Evolutionary conservation across 1,140 invertebrate species (phyloP).

Genomic region (Pectinophora gossypiella): DNA sequence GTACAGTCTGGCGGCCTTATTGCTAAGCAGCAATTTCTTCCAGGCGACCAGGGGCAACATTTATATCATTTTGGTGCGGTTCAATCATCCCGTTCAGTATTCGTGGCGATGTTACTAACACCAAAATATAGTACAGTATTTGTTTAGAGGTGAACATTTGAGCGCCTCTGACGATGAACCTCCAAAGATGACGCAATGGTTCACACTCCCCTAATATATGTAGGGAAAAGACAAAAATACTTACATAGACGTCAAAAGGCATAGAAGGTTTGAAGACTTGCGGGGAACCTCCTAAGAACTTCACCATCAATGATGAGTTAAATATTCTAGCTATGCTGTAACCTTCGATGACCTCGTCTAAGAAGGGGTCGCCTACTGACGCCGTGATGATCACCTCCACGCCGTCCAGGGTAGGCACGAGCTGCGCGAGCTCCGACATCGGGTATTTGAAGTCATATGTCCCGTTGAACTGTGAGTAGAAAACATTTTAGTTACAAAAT

Average conservation of each 20-base stretch:
- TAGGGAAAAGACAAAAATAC: slow-evolving; percentile 47
- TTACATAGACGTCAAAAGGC: slow-evolving; percentile 87
- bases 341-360: slow-evolving; percentile 90
- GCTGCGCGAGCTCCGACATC: slow-evolving; percentile 84
- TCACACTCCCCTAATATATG: no score
- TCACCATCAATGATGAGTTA: slow-evolving; percentile 87
- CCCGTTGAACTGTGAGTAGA: slow-evolving; percentile 84
- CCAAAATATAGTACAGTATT: no score
- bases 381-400: slow-evolving; percentile 92
- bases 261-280: slow-evolving; percentile 96
- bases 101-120: no score
- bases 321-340: slow-evolving; percentile 91
- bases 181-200: no score
- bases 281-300: slow-evolving; percentile 91
- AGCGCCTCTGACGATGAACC: no score
- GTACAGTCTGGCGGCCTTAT: no score
- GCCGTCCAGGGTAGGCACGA: slow-evolving; percentile 81
- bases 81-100: no score
- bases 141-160: no score
- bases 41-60: no score
- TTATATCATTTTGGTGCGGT: no score
- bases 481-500: no score
- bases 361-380: slow-evolving; percentile 91
- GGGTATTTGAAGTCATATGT: slow-evolving; percentile 90
- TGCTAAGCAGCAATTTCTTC: no score